phyloP scores from a whole-genome alignment of 2,797 vertebrate genomes.

The Aldrovandia affinis region DNA sequence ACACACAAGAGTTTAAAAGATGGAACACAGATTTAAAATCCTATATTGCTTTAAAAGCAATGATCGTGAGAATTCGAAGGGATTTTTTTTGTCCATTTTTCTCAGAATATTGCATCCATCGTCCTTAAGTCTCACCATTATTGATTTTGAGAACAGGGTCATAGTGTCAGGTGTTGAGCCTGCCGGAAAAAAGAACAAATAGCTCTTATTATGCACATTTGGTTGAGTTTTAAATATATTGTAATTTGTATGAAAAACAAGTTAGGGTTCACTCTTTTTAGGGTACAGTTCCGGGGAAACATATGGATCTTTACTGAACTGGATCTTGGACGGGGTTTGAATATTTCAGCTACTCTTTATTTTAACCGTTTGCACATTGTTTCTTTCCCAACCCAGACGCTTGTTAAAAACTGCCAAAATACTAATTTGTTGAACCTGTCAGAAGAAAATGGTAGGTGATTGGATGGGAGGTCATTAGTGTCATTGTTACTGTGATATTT shows the following conservation, averaged over 20 bases:
- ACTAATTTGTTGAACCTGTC: conserved; percentile 63
- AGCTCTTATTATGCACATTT: conserved; percentile 82
- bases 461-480: conserved; percentile 21
- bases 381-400: conserved; percentile 62
- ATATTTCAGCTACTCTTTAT: conserved; percentile 60
- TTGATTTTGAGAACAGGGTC: conserved; percentile 89
- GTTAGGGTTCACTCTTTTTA: conserved; percentile 79
- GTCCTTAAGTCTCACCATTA: conserved; percentile 43
- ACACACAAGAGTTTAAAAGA: not conserved
- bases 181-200: conserved; percentile 54
- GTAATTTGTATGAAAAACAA: conserved; percentile 75
- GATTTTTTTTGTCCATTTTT: conserved; percentile 36
- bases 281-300: conserved; percentile 78
- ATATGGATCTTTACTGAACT: conserved; percentile 83
- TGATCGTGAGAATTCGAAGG: conserved; percentile 28
- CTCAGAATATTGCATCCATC: conserved; percentile 54
- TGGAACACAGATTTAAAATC: not conserved
- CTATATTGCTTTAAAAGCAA: conserved; percentile 6
- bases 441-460: conserved; percentile 17
- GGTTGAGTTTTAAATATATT: conserved; percentile 74
- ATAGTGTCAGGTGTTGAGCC: conserved; percentile 79
- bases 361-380: conserved; percentile 81
- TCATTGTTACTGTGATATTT: conserved; percentile 54
- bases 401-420: conserved; percentile 82
- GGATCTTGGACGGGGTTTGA: conserved; percentile 82